These are phyloP conservation scores for Cyrtodaria siliqua DNA, from an alignment of 2,888 invertebrate genomes.

Conservation along the genomic window DNA sequence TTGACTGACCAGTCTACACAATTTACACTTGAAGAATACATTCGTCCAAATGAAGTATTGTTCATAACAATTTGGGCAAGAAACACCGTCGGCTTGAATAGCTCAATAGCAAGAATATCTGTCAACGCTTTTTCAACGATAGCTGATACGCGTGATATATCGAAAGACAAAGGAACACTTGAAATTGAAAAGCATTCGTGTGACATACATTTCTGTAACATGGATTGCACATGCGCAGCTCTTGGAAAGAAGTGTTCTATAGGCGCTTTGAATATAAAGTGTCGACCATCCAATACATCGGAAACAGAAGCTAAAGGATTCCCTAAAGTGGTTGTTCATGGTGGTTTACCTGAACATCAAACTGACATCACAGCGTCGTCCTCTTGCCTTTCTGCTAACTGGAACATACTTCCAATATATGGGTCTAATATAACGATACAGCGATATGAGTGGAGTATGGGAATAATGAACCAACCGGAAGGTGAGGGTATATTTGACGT, in stretches of 20 bases:
- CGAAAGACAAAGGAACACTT: no score
- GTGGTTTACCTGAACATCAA: neutral
- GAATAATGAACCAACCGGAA: constrained; percentile 31
- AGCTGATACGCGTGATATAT: neutral
- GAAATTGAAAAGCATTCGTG: constrained; percentile 58
- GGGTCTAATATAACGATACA: no score
- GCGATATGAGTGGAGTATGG: constrained; percentile 67
- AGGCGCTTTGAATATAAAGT: no score
- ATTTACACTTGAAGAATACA: no score
- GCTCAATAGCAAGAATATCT: constrained; percentile 27
- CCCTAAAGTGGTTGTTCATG: constrained; percentile 1
- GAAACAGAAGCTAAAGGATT: no score
- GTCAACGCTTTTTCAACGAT: constrained; percentile 14
- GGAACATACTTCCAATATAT: no score
- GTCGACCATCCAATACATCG: no score
- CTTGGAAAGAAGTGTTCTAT: constrained; percentile 56
- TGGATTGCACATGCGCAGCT: constrained; percentile 61
- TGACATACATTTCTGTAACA: constrained; percentile 55
- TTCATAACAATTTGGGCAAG: constrained; percentile 63
- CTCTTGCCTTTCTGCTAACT: constrained; percentile 52
- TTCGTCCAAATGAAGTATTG: no score
- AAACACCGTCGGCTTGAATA: constrained; percentile 58
- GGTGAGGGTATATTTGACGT: constrained; percentile 62
- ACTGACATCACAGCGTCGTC: constrained; percentile 24
- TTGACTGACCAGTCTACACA: no score